Conservation (phyloP, 2,888 invertebrate genomes). For the Loripinus fragilis region DNA sequence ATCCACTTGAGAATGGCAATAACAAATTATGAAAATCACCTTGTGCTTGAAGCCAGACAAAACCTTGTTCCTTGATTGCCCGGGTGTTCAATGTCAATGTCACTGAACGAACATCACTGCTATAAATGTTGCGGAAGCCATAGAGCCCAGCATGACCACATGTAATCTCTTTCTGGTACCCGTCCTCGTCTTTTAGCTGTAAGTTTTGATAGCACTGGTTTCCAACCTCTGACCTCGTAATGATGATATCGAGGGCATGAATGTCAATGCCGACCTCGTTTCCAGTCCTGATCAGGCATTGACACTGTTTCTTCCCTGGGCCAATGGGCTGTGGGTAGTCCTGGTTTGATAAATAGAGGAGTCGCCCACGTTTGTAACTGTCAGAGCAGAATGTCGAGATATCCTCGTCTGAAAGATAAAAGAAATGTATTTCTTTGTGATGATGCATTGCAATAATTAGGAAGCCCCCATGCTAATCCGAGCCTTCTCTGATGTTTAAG, state of each 20-base stretch:
- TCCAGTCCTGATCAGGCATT: slow-evolving; percentile 71
- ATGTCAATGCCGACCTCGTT: slow-evolving; percentile 69
- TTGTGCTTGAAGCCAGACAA: slow-evolving; percentile 74
- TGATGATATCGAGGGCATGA: slow-evolving; percentile 69
- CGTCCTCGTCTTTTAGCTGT: slow-evolving; percentile 66
- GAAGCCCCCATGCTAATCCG: too few relatives aligned
- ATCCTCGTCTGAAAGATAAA: slow-evolving; percentile 65
- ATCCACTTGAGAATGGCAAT: too few relatives aligned
- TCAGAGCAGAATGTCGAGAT: slow-evolving; percentile 72
- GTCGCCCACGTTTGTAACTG: slow-evolving; percentile 68
- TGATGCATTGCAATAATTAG: too few relatives aligned
- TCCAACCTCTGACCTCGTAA: slow-evolving; percentile 55
- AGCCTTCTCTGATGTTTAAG: too few relatives aligned
- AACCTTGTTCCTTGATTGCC: slow-evolving; percentile 67
- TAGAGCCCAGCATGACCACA: slow-evolving; percentile 75
- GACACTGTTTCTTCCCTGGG: slow-evolving; percentile 64
- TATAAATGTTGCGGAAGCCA: slow-evolving; percentile 73
- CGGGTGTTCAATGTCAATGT: slow-evolving; percentile 69
- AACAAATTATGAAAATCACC: slow-evolving; percentile 51
- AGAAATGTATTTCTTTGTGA: too few relatives aligned
- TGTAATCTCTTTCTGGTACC: slow-evolving; percentile 64
- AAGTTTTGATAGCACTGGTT: slow-evolving; percentile 66
- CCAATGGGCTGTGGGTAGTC: slow-evolving; percentile 72
- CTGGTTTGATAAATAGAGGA: slow-evolving; percentile 71
- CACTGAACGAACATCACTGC: slow-evolving; percentile 69